A percentile compares a stretch with the other conserved stretches of the same genome.
Evolutionary conservation across 2,888 invertebrate species (phyloP).

Genomic region (Phaedon cochleariae): DNA sequence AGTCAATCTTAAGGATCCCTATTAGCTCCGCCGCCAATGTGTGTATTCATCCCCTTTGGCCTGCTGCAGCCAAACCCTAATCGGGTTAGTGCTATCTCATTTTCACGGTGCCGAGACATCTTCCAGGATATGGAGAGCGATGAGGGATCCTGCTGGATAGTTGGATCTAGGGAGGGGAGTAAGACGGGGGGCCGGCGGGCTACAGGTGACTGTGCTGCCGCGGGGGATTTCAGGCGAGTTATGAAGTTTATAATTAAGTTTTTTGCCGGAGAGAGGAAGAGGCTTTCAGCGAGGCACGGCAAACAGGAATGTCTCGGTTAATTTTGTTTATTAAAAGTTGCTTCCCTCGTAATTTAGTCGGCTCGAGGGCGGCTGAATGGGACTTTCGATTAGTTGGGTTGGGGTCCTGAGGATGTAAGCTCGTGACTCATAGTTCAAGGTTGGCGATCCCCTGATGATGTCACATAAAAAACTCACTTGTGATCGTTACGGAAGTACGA

Average conservation of each 20-base stretch:
- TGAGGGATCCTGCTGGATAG: constrained; percentile 36
- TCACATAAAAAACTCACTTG: too few species aligned
- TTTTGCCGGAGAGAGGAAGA: constrained; percentile 17
- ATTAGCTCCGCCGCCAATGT: constrained; percentile 12
- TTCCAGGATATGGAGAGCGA: constrained; percentile 14
- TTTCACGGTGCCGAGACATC: constrained; percentile 42
- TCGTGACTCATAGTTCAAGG: background rate
- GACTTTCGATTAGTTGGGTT: background rate
- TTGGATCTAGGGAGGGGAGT: constrained; percentile 4
- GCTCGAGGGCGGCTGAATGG: background rate
- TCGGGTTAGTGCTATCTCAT: constrained; percentile 58
- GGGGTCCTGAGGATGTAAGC: background rate
- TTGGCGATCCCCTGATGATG: background rate
- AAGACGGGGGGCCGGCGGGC: constrained; percentile 37
- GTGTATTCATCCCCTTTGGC: constrained; percentile 18
- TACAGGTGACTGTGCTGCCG: constrained; percentile 36
- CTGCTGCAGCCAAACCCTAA: constrained; percentile 45
- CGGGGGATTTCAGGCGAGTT: constrained; percentile 22
- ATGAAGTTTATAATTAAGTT: constrained; percentile 38
- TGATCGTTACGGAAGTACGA: too few species aligned
- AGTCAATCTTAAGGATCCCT: too few species aligned
- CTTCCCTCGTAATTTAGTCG: constrained; percentile 12
- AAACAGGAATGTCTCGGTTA: constrained; percentile 8
- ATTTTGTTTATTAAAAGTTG: constrained; percentile 21
- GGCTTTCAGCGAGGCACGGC: constrained; percentile 11